A percentile compares a stretch with the other conserved stretches of the same genome.
Conservation (phyloP, 2,888 invertebrate genomes). For the Apamea anceps region DNA sequence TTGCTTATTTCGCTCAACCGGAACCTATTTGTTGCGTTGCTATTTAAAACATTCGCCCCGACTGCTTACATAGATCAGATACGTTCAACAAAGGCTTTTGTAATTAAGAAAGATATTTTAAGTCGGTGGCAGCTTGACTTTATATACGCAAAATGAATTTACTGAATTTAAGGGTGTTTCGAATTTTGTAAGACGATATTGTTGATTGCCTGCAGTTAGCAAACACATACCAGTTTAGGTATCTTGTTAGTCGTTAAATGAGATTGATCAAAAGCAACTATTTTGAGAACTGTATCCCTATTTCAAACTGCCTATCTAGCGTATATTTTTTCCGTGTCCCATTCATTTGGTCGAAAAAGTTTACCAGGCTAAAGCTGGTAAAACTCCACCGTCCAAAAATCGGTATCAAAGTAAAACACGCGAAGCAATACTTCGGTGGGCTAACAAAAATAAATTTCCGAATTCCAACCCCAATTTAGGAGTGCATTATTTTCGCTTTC, state of each 20-base stretch:
- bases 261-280: constrained; percentile 28
- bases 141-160: constrained; percentile 89
- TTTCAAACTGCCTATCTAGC: constrained; percentile 50
- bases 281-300: constrained; percentile 14
- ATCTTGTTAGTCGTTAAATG: neutral
- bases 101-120: constrained; percentile 91
- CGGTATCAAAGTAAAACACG: constrained; percentile 78
- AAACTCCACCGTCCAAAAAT: constrained; percentile 73
- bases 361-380: constrained; percentile 54
- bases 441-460: constrained; percentile 87
- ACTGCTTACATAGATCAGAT: constrained; percentile 90
- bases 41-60: constrained; percentile 90
- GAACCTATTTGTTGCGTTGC: constrained; percentile 89
- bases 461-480: constrained; percentile 89
- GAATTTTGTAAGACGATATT: constrained; percentile 76
- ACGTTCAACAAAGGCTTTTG: constrained; percentile 90
- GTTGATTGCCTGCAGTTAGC: constrained; percentile 64
- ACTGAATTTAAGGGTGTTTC: constrained; percentile 86
- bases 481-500: constrained; percentile 90
- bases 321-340: constrained; percentile 35
- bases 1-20: constrained; percentile 86
- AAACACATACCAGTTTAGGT: constrained; percentile 29
- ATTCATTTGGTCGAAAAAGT: constrained; percentile 50
- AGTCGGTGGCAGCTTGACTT: constrained; percentile 89
- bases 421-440: constrained; percentile 84